Evolutionary conservation across 2,113 vertebrate genomes (phyloP).

Genomic region (Castor canadensis): DNA sequence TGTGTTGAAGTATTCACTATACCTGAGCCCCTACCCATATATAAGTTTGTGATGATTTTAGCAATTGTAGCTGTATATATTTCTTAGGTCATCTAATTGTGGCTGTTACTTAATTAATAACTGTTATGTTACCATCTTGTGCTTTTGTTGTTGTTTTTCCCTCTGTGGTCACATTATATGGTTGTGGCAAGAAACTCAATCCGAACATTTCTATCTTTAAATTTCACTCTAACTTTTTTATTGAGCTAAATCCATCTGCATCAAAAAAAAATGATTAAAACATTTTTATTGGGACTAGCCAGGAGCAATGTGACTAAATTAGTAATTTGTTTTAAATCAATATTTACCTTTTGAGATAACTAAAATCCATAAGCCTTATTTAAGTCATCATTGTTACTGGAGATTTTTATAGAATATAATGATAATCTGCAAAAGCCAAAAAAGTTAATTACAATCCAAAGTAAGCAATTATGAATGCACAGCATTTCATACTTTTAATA

Average conservation of each 20-base stretch:
- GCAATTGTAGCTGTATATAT: too few relatives aligned
- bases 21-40: background rate
- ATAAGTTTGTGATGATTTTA: background rate
- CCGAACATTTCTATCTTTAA: background rate
- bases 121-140: background rate
- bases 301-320: background rate
- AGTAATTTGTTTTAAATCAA: background rate
- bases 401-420: background rate
- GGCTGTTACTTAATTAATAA: background rate
- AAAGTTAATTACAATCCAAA: background rate
- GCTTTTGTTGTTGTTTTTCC: background rate
- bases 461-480: background rate
- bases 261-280: background rate
- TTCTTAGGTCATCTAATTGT: background rate
- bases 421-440: background rate
- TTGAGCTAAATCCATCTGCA: background rate
- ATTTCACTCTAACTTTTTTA: background rate
- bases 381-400: background rate
- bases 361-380: background rate
- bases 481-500: background rate
- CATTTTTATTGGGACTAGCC: background rate
- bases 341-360: background rate
- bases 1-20: background rate
- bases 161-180: background rate
- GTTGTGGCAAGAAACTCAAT: background rate